Conservation (phyloP, 2,113 vertebrate species). For the Ictidomys tridecemlineatus region DNA sequence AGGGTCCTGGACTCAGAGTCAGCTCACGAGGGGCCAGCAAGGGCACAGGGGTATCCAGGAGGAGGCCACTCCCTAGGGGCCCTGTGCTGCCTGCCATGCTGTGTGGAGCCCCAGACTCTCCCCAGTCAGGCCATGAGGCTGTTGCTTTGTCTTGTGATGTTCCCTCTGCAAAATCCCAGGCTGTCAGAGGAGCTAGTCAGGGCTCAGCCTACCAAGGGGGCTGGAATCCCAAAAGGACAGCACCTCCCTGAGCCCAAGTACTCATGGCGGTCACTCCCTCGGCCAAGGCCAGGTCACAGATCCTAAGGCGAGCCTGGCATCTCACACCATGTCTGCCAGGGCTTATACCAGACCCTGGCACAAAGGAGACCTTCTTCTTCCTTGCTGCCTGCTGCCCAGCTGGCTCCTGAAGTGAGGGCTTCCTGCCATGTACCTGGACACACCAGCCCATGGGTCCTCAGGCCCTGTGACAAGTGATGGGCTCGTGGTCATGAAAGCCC, state of each 20-base stretch:
- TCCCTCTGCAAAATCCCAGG: not conserved
- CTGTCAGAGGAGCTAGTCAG: not conserved
- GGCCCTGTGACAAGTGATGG: not conserved
- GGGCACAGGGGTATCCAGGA: not conserved
- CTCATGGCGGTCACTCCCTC: rapidly evolving
- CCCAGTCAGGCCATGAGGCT: no score
- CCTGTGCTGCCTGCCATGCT: rapidly evolving
- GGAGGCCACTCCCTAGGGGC: not conserved
- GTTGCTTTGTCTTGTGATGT: not conserved
- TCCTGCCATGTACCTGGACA: not conserved
- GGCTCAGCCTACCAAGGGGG: not conserved
- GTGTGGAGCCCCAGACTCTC: not conserved
- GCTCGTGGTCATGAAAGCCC: not conserved
- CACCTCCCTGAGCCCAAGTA: not conserved
- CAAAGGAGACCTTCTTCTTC: no score
- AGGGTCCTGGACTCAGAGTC: rapidly evolving
- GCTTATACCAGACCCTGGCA: no score
- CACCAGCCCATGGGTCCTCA: not conserved
- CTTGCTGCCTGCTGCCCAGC: no score
- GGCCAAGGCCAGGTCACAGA: not conserved
- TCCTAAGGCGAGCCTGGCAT: not conserved
- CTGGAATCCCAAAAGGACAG: no score
- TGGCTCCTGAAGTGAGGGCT: no score
- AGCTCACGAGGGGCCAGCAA: not conserved
- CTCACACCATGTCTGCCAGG: not conserved